Base-by-base conservation (phyloP, 1,140 invertebrate species). In the Danaus plexippus region DNA sequence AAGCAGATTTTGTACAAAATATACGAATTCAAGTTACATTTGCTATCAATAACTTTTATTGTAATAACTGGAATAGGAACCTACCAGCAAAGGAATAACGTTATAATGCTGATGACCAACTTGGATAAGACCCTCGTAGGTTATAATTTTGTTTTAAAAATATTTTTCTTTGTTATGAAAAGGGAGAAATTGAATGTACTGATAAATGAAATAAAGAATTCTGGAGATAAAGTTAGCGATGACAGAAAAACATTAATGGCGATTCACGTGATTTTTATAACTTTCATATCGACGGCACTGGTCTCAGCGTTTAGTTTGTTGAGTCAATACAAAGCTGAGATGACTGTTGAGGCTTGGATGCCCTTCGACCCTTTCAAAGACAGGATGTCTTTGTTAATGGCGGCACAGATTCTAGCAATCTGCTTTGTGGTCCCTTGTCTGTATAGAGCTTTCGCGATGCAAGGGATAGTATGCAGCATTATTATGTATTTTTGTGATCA, bases 401-500 rank as follows among this genome's bases (percentile, higher is more conserved):
- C 71, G 4, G 22, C 53, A 10, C 73, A 82, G 63, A 73, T 85
- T 52, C 22, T 74, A 18, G 72, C 70, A 0, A 12, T 69, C 8
- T 57, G 57, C 9, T 70, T 80, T 18, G 46, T 71, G 1, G 63
- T 81, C 0, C 71, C 77, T 9, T 66, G 67, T 50, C 57, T 73
- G 11, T 74, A 64, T n/a, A 63, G 82, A 67, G 74, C 66, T 2
- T 72, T 76, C 13, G 73, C 74, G 8, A 75, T 84, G 47, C 75
- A 83, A 61, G 79, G 79, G 0, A 62, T 84, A 6, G 69, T 83
- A 7, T 84, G 80, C 52, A 75, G 73, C 52, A 60, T 85, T 46
- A 66, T 76, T 8, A 76, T 82, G 70, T 85, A 84, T 60, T 63
- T 84, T n/a, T 80, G 80, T 47, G 80, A 85, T 47, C 82, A 85